Conservation (phyloP, 1,140 invertebrate species). For the Drosophila jambulina region DNA sequence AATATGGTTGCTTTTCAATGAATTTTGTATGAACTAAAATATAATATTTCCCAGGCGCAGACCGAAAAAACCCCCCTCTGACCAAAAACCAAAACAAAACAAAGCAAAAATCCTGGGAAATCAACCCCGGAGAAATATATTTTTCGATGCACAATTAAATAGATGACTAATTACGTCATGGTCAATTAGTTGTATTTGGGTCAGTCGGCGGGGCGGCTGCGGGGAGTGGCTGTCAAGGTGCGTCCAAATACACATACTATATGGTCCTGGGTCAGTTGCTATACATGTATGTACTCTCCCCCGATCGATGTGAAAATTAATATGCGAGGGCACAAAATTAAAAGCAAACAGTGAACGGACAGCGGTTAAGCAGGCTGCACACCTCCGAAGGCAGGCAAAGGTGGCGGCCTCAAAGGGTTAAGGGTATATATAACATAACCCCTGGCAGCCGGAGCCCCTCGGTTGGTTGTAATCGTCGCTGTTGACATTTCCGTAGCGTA, state of each 20-base stretch:
- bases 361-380: slow-evolving; percentile 37
- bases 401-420: slow-evolving; percentile 53
- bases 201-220: slow-evolving; percentile 35
- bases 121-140: slow-evolving; percentile 49
- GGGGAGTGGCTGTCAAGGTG: slow-evolving; percentile 42
- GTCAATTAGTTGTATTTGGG: slow-evolving; percentile 75
- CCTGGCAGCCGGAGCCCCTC: slow-evolving; percentile 15
- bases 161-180: slow-evolving; percentile 79
- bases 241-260: slow-evolving; percentile 22
- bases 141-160: slow-evolving; percentile 62
- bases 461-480: slow-evolving; percentile 71
- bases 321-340: slow-evolving; percentile 48
- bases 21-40: slow-evolving; percentile 36
- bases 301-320: slow-evolving; percentile 75
- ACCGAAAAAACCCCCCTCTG: slow-evolving; percentile 12
- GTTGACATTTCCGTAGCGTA: slow-evolving; percentile 78
- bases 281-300: background rate
- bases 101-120: slow-evolving; percentile 33
- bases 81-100: slow-evolving; percentile 41
- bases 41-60: slow-evolving; percentile 49
- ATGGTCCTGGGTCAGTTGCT: slow-evolving; percentile 40
- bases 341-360: slow-evolving; percentile 53
- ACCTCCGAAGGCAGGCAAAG: slow-evolving; percentile 22
- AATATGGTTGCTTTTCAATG: slow-evolving; percentile 53
- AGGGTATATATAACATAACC: slow-evolving; percentile 26